phyloP scores from a whole-genome alignment of 2,888 invertebrate species.

The Acronicta psi region DNA sequence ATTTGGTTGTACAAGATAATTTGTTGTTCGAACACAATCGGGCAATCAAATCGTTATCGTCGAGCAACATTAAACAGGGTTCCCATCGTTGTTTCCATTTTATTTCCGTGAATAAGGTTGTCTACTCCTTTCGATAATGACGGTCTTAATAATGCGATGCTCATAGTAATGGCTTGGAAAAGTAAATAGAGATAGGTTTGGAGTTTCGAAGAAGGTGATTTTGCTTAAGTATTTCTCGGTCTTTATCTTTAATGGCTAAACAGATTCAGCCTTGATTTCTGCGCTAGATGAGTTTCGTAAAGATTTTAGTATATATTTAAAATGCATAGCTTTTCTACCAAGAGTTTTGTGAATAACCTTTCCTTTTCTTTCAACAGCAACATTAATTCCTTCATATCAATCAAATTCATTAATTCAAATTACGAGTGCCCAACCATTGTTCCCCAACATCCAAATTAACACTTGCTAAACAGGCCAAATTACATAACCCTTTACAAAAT shows the following conservation, averaged over 20 bases:
- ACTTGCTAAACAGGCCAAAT: constrained; percentile 34
- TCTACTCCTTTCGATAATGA: constrained; percentile 54
- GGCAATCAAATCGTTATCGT: constrained; percentile 60
- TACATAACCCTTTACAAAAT: constrained; percentile 46
- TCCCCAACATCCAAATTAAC: constrained; percentile 29
- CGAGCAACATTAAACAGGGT: constrained; percentile 58
- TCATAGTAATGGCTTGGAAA: constrained; percentile 40
- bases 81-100: constrained; percentile 58
- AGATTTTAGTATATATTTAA: not conserved
- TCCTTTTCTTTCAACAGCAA: not conserved
- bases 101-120: constrained; percentile 55
- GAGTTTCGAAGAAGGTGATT: constrained; percentile 25
- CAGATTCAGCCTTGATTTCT: not conserved
- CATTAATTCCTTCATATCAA: constrained; percentile 11
- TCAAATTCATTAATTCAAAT: constrained; percentile 34
- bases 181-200: constrained; percentile 32
- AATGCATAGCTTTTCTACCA: not conserved
- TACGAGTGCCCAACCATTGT: constrained; percentile 13
- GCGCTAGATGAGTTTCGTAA: not conserved
- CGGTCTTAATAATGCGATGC: constrained; percentile 43
- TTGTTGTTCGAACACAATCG: constrained; percentile 55
- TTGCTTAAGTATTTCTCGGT: constrained; percentile 22
- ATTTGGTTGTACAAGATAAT: constrained; percentile 51
- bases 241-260: constrained; percentile 23
- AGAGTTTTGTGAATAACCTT: not conserved